These are phyloP conservation scores for Platichthys flesus DNA, from an alignment of 2,113 vertebrate species.

Conservation along the genomic window DNA sequence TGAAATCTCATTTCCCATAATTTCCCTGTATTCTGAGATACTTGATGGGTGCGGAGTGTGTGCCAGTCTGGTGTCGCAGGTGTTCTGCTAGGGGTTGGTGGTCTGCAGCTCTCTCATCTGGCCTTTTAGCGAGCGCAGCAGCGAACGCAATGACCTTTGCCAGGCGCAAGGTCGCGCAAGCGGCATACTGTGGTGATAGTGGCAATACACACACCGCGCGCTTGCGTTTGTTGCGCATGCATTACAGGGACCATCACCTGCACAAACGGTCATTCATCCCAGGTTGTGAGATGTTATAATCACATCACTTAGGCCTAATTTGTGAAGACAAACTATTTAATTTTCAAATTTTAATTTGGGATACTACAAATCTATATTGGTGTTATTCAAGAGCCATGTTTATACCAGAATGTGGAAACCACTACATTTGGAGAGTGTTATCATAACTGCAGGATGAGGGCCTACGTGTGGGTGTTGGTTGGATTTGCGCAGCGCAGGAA, in stretches of 20 bases:
- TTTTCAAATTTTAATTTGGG: too few relatives aligned
- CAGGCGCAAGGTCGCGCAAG: conserved; percentile 62
- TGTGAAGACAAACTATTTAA: not conserved
- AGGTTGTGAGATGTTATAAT: conserved; percentile 85
- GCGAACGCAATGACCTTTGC: conserved; percentile 63
- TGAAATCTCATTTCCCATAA: not conserved
- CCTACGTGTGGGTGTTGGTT: conserved; percentile 90
- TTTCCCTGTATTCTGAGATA: conserved; percentile 37
- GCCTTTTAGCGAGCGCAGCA: conserved; percentile 71
- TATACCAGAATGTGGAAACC: not conserved
- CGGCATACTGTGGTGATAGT: conserved; percentile 57
- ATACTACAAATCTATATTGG: too few relatives aligned
- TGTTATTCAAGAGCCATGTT: not conserved
- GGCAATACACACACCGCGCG: conserved; percentile 48
- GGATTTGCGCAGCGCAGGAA: conserved; percentile 98
- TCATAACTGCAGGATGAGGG: conserved; percentile 92
- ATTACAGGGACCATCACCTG: conserved; percentile 98
- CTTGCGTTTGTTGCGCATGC: conserved; percentile 91
- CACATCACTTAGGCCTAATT: too few relatives aligned
- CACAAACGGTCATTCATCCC: conserved; percentile 88
- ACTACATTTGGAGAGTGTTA: conserved; percentile 21
- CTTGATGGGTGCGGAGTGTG: conserved; percentile 63
- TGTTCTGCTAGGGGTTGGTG: conserved; percentile 65
- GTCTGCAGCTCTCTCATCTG: conserved; percentile 72
- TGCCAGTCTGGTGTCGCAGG: conserved; percentile 77